Evolutionary conservation across 1,140 invertebrate species (phyloP).

Genomic region (Maconellicoccus hirsutus): DNA sequence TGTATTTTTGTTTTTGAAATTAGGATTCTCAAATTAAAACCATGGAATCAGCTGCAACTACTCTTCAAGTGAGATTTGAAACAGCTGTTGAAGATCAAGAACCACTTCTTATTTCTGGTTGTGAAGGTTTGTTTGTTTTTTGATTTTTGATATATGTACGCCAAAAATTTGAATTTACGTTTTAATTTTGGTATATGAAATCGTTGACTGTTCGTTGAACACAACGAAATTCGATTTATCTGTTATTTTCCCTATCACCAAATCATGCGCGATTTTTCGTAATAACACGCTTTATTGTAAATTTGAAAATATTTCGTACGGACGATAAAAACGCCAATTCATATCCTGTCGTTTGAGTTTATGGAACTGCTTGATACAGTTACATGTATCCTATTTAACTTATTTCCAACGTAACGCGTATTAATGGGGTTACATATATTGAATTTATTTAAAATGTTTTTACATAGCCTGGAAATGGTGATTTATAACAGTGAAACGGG

Average conservation of each 20-base stretch:
- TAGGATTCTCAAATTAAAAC: slow-evolving; percentile 22
- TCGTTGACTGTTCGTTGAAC: too few relatives aligned
- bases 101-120: slow-evolving; percentile 49
- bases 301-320: not conserved
- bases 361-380: slow-evolving; percentile 9
- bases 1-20: not conserved
- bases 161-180: not conserved
- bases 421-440: slow-evolving; percentile 13
- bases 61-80: slow-evolving; percentile 61
- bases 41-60: slow-evolving; percentile 43
- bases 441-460: not conserved
- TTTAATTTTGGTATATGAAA: too few relatives aligned
- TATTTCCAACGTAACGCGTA: slow-evolving; percentile 4
- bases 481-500: not conserved
- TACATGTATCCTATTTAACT: not conserved
- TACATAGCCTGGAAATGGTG: not conserved
- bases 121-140: slow-evolving; percentile 43
- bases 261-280: not conserved
- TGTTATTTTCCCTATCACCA: too few relatives aligned
- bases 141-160: not conserved
- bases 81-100: slow-evolving; percentile 47
- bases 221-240: too few relatives aligned
- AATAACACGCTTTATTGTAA: not conserved
- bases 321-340: not conserved
- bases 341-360: not conserved